Base-by-base conservation (phyloP, 1,140 invertebrate species). In the Drosophila ogumai region DNA sequence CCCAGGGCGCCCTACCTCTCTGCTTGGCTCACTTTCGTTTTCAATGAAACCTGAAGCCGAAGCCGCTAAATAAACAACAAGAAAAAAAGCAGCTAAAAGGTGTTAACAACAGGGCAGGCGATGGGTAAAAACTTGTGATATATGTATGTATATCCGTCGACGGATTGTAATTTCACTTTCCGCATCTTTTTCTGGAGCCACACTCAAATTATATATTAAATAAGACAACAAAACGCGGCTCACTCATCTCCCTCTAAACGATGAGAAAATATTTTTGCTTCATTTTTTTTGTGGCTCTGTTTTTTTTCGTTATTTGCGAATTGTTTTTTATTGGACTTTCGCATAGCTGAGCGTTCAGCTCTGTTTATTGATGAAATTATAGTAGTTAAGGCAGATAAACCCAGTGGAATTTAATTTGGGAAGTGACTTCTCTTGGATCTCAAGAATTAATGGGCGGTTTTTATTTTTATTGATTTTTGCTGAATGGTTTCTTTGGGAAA, bases 301-400 rank as follows among this genome's bases (percentile, higher is more conserved):
- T 32, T 38, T 38, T 68, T 75, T 49, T 46, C 36, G 12, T 38
- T 38, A 6, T 58, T 72, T 58, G 43, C 66, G 66, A 72, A 72
- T 72, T 50, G 43, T 41, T 64, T 82, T 82, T 88, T 78, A 58
- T 76, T 84, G 60, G 65, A 79, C 85, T 88, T 90, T 90, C 85
- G 84, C 82, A 79, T 68, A 63, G 74, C 38, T 59, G 31, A 49
- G 72, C 78, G 86, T 90, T 90, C 85, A 90, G 85, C 63, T 90
- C 85, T 90, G 85, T 90, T 90, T 90, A 77, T 79, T 73, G 69
- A 79, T 75, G 78, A 72, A 90, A 90, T 90, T 81, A 79, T 85
- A 50, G 75, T 59, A 61, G 72, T 82, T 43, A 77, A 72, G 36
- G 58, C 43, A 55, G 68, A 57, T 80, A 77, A 84, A 68, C 69